Base-by-base conservation (phyloP, 2,888 invertebrate genomes). In the Chouioia cunea region DNA sequence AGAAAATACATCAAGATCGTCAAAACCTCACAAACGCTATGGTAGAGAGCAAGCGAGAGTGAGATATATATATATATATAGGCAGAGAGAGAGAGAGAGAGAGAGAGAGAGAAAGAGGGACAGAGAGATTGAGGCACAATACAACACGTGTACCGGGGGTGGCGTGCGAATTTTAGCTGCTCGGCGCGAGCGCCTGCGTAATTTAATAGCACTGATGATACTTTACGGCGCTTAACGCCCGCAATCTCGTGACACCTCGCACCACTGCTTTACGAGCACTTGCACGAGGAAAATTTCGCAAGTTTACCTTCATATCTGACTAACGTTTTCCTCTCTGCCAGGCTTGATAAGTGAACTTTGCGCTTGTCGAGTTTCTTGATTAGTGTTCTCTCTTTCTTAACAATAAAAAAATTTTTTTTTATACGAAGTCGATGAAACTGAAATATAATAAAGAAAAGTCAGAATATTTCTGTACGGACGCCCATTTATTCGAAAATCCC, bases 191-290 rank as follows among this genome's bases (percentile, higher is more conserved):
- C 48, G 20, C 14, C 74, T 44, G 72, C 76, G 76, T 79, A 79
- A 79, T 79, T 78, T 77, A 74, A 75, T 66, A 72, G 73, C 71
- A 73, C 73, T 77, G 75, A 78, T 78, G 74, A 79, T 78, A 77
- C 75, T 80, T 80, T 78, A 81, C 76, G 79, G 76, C 74, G 73
- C 66, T 78, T 75, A 57, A 67, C 75, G 75, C 75, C 36, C 65
- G 75, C 76, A 75, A 78, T 77, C 76, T 76, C 71, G 66, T 72
- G 65, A 44, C 56, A 59, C 73, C 50, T 65, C 74, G 66, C 73
- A 59, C 74, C 6, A 12, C 36, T 12, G 66, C 76, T 79, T 80
- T 79, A 80, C 76, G 78, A 74, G 74, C 76, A 4, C 18, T 12
- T 27, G 63, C 12, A 54, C 52, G 56, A 70, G 72, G 65, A 75